Conservation (phyloP, 1,140 invertebrate genomes). For the Lethocerus indicus region DNA sequence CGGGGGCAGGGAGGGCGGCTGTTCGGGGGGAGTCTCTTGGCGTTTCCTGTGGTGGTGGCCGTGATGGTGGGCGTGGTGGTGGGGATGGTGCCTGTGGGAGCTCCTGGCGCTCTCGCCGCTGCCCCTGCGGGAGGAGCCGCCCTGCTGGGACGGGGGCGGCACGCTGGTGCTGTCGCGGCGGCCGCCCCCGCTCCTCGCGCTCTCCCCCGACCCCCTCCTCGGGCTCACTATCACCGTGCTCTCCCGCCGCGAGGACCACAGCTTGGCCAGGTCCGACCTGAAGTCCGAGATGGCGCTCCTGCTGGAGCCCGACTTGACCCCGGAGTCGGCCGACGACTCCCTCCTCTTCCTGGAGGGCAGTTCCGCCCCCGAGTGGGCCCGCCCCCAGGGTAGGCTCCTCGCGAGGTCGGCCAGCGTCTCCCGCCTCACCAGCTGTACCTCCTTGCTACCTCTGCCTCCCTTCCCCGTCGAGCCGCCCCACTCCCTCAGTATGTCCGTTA, state of each 20-base stretch:
- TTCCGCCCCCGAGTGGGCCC: constrained; percentile 25
- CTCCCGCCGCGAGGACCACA: constrained; percentile 42
- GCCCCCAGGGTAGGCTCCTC: constrained; percentile 50
- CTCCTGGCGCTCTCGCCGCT: constrained; percentile 41
- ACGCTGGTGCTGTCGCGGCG: constrained; percentile 18
- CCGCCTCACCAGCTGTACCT: constrained; percentile 51
- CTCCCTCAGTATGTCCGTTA: constrained; percentile 71
- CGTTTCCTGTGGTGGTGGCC: constrained; percentile 34
- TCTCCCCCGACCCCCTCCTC: constrained; percentile 25
- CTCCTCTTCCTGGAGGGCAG: constrained; percentile 47
- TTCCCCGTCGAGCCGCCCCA: constrained; percentile 42
- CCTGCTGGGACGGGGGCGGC: constrained; percentile 11
- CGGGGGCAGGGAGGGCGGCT: constrained; percentile 22
- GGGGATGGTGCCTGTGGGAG: constrained; percentile 28
- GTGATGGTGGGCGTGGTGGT: constrained; percentile 27
- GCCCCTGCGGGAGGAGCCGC: constrained; percentile 19
- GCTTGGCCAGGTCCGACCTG: constrained; percentile 46
- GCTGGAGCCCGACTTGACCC: constrained; percentile 52
- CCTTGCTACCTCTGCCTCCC: constrained; percentile 30
- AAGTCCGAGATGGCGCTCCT: constrained; percentile 49
- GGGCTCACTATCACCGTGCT: constrained; percentile 26
- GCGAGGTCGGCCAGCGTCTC: constrained; percentile 72
- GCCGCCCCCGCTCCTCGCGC: constrained; percentile 18
- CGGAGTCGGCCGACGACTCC: constrained; percentile 66
- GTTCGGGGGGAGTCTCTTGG: constrained; percentile 28